Evolutionary conservation across 2,797 vertebrate species (phyloP).

Genomic region (Tachyglossus aculeatus): DNA sequence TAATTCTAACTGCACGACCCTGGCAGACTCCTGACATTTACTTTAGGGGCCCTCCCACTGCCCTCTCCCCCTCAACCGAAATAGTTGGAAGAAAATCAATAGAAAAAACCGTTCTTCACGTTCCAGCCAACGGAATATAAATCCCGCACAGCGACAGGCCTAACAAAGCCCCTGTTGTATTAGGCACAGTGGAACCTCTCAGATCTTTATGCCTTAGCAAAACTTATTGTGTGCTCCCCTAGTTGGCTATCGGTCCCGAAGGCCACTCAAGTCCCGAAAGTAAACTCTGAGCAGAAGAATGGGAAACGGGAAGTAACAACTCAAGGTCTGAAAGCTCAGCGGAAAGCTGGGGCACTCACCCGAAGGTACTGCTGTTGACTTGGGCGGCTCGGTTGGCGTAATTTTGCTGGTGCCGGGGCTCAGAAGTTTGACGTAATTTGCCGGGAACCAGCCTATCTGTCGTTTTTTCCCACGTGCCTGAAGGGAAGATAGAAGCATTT

Average conservation of each 20-base stretch:
- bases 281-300: not conserved
- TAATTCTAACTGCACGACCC: too few relatives aligned
- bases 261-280: not conserved
- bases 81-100: constrained; percentile 33
- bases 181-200: not conserved
- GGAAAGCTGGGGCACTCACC: constrained; percentile 65
- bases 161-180: constrained; percentile 26
- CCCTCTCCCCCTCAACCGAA: not conserved
- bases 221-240: not conserved
- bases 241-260: not conserved
- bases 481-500: constrained; percentile 27
- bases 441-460: constrained; percentile 98
- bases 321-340: fast-evolving
- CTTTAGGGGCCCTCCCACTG: constrained; percentile 26
- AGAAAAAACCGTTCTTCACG: constrained; percentile 9
- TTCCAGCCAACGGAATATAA: not conserved
- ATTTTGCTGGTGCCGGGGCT: constrained; percentile 96
- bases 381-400: constrained; percentile 92
- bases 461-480: constrained; percentile 97
- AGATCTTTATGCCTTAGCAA: not conserved
- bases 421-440: constrained; percentile 96
- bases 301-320: not conserved
- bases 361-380: constrained; percentile 79
- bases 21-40: not conserved
- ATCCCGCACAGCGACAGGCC: not conserved